Percentiles rank a stretch among this genome's conserved stretches.
These are phyloP conservation scores for Nomada ferruginata DNA, from an alignment of 2,888 invertebrate genomes.

Conservation along the genomic window DNA sequence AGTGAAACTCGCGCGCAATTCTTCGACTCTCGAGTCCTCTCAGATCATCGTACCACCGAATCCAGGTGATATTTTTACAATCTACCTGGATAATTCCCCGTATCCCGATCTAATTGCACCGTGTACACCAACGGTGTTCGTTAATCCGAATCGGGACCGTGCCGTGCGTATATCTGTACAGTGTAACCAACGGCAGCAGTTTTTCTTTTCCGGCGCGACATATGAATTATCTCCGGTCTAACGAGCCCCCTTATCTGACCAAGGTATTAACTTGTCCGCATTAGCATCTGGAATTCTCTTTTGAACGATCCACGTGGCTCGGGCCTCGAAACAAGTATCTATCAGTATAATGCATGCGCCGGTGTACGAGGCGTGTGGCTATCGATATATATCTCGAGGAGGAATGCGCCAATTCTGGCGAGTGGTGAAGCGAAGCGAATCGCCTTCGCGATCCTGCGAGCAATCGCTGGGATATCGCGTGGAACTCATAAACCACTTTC, in stretches of 20 bases:
- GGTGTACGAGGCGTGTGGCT: constrained; percentile 12
- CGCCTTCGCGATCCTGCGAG: constrained; percentile 44
- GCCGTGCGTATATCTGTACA: constrained; percentile 25
- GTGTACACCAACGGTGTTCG: not conserved
- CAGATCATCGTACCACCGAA: not conserved
- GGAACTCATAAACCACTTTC: constrained; percentile 65
- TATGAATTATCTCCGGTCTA: constrained; percentile 54
- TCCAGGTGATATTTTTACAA: not conserved
- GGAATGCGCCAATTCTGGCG: constrained; percentile 64
- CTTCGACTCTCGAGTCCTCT: too few relatives aligned
- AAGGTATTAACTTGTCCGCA: constrained; percentile 65
- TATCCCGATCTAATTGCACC: constrained; percentile 33
- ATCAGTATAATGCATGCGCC: constrained; percentile 33
- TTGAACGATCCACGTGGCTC: constrained; percentile 43
- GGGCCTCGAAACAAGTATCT: constrained; percentile 51
- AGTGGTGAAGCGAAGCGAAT: constrained; percentile 60
- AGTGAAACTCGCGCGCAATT: not conserved
- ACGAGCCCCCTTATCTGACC: constrained; percentile 54
- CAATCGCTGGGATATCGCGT: constrained; percentile 51
- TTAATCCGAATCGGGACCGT: constrained; percentile 35
- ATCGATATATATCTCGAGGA: constrained; percentile 44
- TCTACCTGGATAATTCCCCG: not conserved
- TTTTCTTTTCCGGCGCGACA: constrained; percentile 45
- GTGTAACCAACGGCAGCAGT: constrained; percentile 6
- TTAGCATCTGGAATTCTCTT: constrained; percentile 61